A percentile compares a stretch with the other conserved stretches of the same genome.
Evolutionary conservation across 2,113 vertebrate species (phyloP).

Genomic region (Oxyruncus cristatus): DNA sequence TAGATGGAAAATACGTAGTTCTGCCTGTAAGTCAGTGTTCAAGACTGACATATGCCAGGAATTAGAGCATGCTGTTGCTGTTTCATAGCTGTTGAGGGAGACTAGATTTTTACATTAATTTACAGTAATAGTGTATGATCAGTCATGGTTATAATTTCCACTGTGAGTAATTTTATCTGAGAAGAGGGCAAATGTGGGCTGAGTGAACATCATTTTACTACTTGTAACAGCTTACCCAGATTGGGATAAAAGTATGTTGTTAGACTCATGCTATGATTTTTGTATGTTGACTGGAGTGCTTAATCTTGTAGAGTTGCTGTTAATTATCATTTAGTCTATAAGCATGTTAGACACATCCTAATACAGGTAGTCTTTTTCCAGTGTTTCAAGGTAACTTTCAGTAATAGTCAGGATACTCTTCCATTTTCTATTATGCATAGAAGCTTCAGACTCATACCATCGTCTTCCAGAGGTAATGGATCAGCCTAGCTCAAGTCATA

Average conservation of each 20-base stretch:
- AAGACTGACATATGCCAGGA: not conserved
- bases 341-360: not conserved
- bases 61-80: not conserved
- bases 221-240: not conserved
- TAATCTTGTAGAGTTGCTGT: not conserved
- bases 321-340: not conserved
- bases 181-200: constrained; percentile 21
- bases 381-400: not conserved
- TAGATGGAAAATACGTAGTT: not conserved
- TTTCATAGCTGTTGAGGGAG: constrained; percentile 12
- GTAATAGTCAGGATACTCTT: not conserved
- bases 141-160: constrained; percentile 34
- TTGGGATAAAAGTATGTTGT: not conserved
- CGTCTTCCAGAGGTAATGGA: not conserved
- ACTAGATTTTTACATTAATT: constrained; percentile 19
- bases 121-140: not conserved
- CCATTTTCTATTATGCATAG: not conserved
- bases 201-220: not conserved
- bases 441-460: not conserved
- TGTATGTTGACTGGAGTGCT: not conserved
- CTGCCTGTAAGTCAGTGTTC: not conserved
- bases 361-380: not conserved
- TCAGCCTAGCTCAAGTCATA: not conserved
- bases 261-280: not conserved
- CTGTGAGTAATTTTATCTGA: not conserved